Base-by-base conservation (phyloP, 2,113 vertebrate genomes). In the Sterna hirundo region DNA sequence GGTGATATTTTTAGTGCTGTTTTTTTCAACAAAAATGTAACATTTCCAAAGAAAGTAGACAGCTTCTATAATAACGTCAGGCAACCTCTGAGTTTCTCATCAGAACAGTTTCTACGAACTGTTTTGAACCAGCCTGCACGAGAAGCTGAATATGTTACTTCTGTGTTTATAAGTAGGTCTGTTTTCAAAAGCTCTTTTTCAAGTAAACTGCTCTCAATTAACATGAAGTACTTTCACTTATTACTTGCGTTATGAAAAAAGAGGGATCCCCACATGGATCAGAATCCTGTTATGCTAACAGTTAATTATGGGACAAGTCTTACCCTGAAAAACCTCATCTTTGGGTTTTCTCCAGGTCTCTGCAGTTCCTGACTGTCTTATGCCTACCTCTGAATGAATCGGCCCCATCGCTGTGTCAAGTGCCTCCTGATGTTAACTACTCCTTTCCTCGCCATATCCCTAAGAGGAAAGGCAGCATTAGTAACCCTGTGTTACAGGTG, bases 21-120 rank as follows among this genome's bases (percentile, higher is more conserved):
- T 82, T 83, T 91, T 78, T 84, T 55, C 58, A 77, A 83, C 27
- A 88, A 74, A 88, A 90, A 38, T 1, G 1, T 92, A 62, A 38
- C 22, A 80, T 85, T 90, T 88, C 83, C 44, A 90, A 58, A 94
- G 82, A 93, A 91, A 95, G 87, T 46, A 93, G 79, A 74, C 27
- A 54, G 1, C 0, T 79, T 82, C 47, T 77, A 3, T 42, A 83
- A 79, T 51, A 91, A 83, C 55, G n/a, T 78, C 71, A 90, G 49
- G 14, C 82, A 93, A 12, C 9, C 26, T 70, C 54, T 18, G 13
- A 46, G 55, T 47, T 91, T 86, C 64, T 88, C 30, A 80, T 47
- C 58, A 58, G 54, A 80, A 68, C 51, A 54, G 30, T 58, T 93
- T 93, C 70, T 88, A 34, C 38, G 15, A 88, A 72, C 32, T 93